Evolutionary conservation across 2,888 invertebrate species (phyloP).

Genomic region (Pandemis cinnamomeana): DNA sequence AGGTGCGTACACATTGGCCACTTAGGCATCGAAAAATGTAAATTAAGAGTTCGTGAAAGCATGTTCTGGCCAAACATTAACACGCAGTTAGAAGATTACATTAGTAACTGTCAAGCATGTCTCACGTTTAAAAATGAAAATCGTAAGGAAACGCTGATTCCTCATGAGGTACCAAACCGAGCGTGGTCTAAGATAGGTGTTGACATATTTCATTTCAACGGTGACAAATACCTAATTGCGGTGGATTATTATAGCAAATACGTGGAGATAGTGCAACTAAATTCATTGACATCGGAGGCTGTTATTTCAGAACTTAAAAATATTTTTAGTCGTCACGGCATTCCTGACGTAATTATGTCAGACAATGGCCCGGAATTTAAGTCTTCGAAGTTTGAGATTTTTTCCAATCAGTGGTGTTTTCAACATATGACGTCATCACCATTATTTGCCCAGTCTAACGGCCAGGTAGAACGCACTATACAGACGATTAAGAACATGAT

Average conservation of each 20-base stretch:
- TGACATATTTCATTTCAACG: conserved; percentile 2
- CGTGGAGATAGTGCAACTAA: conserved; percentile 31
- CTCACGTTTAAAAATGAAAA: conserved; percentile 22
- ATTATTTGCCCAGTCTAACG: conserved; percentile 38
- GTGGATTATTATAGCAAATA: conserved; percentile 40
- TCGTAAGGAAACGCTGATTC: conserved; percentile 2
- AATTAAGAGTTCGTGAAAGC: conserved; percentile 5
- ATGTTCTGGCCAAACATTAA: conserved; percentile 24
- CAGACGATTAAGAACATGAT: conserved; percentile 29
- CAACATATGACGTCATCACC: conserved; percentile 35
- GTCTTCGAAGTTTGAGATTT: conserved; percentile 6
- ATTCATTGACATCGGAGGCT: background rate
- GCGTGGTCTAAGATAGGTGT: conserved; percentile 2
- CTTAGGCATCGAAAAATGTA: conserved; percentile 20
- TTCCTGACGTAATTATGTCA: conserved; percentile 10
- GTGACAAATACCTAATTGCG: conserved; percentile 9
- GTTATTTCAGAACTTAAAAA: conserved; percentile 32
- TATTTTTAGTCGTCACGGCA: conserved; percentile 40
- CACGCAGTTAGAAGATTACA: conserved; percentile 12
- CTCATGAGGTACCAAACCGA: background rate
- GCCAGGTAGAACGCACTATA: conserved; percentile 26
- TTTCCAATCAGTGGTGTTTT: conserved; percentile 25
- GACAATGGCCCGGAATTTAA: conserved; percentile 32
- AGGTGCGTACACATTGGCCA: conserved; percentile 15
- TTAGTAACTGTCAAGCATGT: conserved; percentile 19